These are phyloP conservation scores for Scrobipalpa atriplicella DNA, from an alignment of 2,888 invertebrate genomes.

Conservation along the genomic window DNA sequence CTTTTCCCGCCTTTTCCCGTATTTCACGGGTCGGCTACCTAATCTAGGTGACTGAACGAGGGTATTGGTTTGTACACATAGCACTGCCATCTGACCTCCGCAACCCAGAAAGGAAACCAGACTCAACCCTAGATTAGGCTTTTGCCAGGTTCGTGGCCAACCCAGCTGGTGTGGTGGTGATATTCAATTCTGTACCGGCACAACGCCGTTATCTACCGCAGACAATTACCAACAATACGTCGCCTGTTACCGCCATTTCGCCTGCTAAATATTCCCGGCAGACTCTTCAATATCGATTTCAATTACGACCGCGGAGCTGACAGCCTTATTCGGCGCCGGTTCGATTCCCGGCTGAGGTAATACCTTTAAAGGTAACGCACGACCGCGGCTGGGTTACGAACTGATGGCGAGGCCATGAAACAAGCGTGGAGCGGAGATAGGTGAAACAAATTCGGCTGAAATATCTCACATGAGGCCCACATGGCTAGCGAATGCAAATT, in stretches of 20 bases:
- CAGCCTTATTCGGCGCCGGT: slow-evolving; percentile 26
- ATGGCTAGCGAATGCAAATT: too few relatives aligned
- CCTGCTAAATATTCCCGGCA: not conserved
- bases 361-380: slow-evolving; percentile 36
- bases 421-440: not conserved
- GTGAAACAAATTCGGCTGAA: not conserved
- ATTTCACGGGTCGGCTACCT: too few relatives aligned
- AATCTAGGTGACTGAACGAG: too few relatives aligned
- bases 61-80: too few relatives aligned
- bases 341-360: slow-evolving; percentile 27
- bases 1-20: too few relatives aligned
- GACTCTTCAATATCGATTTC: slow-evolving; percentile 21
- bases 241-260: not conserved
- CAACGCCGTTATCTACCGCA: too few relatives aligned
- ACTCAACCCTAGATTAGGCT: too few relatives aligned
- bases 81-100: too few relatives aligned
- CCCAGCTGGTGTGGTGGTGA: too few relatives aligned
- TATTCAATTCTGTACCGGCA: too few relatives aligned
- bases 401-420: not conserved
- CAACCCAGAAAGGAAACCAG: too few relatives aligned
- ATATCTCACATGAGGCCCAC: not conserved
- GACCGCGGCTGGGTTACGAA: slow-evolving; percentile 32
- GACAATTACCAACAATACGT: not conserved
- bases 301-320: slow-evolving; percentile 31
- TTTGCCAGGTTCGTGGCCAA: too few relatives aligned